Percentiles rank a stretch among this genome's conserved stretches.
phyloP scores from a whole-genome alignment of 2,888 invertebrate species.

The Odontomyia ornata region DNA sequence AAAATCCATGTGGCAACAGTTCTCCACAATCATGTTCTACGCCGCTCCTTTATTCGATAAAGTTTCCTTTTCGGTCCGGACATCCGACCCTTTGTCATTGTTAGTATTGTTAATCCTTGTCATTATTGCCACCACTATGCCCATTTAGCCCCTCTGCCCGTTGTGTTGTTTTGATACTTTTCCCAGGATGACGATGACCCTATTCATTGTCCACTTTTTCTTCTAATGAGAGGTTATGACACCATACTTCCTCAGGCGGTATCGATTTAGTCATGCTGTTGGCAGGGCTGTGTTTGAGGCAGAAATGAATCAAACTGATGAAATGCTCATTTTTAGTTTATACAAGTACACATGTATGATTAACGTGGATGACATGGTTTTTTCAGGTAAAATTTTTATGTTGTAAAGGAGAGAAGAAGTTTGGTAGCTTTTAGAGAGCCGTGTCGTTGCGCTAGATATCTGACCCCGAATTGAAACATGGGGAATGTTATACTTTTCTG shows the following conservation, averaged over 20 bases:
- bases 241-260: slow-evolving; percentile 33
- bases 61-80: slow-evolving; percentile 36
- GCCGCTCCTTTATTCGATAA: slow-evolving; percentile 1
- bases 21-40: neutral
- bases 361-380: too few relatives aligned
- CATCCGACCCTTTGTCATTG: slow-evolving; percentile 40
- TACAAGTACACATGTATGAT: too few relatives aligned
- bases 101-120: slow-evolving; percentile 38
- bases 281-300: neutral
- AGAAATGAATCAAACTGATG: neutral
- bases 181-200: slow-evolving; percentile 17
- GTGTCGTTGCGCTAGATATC: too few relatives aligned
- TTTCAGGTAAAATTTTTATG: too few relatives aligned
- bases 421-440: too few relatives aligned
- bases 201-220: slow-evolving; percentile 33
- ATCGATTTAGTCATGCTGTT: neutral
- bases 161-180: slow-evolving; percentile 10
- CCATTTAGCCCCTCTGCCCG: neutral
- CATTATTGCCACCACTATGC: slow-evolving; percentile 21
- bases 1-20: slow-evolving; percentile 28
- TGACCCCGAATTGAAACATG: too few relatives aligned
- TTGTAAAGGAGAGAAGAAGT: too few relatives aligned
- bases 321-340: neutral
- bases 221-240: slow-evolving; percentile 44
- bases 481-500: too few relatives aligned